These are phyloP conservation scores for Congeria kusceri DNA, from an alignment of 2,888 invertebrate species.

Conservation along the genomic window DNA sequence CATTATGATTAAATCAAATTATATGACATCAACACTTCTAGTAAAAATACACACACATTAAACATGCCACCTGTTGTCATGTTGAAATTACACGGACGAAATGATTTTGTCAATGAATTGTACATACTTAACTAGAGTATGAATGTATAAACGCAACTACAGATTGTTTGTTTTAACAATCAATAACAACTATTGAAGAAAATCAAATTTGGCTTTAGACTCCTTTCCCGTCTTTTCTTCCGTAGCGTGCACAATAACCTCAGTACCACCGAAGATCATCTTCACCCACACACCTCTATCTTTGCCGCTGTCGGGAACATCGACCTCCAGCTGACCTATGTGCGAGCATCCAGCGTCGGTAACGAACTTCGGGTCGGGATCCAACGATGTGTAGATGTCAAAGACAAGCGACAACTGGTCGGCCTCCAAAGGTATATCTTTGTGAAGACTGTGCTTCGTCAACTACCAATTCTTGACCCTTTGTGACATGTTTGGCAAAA, in stretches of 20 bases:
- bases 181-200: slow-evolving; percentile 19
- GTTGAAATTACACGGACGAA: too few relatives aligned
- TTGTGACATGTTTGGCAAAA: slow-evolving; percentile 63
- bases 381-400: slow-evolving; percentile 60
- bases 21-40: too few relatives aligned
- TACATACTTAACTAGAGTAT: too few relatives aligned
- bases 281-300: slow-evolving; percentile 58
- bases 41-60: too few relatives aligned
- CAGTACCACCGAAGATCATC: slow-evolving; percentile 68
- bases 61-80: too few relatives aligned
- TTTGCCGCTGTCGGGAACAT: slow-evolving; percentile 53
- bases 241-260: slow-evolving; percentile 62
- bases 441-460: slow-evolving; percentile 54
- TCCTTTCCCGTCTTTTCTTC: slow-evolving; percentile 52
- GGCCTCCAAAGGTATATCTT: slow-evolving; percentile 54
- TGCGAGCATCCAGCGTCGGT: slow-evolving; percentile 57
- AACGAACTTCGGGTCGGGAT: slow-evolving; percentile 55
- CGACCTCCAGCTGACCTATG: slow-evolving; percentile 63
- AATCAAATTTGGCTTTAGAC: slow-evolving; percentile 52
- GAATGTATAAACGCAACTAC: too few relatives aligned
- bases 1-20: too few relatives aligned
- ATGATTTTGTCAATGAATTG: too few relatives aligned
- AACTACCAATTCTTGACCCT: slow-evolving; percentile 58
- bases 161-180: too few relatives aligned
- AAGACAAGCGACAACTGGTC: slow-evolving; percentile 60